These are phyloP conservation scores for Pteruthius melanotis DNA, from an alignment of 2,113 vertebrate genomes.

Conservation along the genomic window DNA sequence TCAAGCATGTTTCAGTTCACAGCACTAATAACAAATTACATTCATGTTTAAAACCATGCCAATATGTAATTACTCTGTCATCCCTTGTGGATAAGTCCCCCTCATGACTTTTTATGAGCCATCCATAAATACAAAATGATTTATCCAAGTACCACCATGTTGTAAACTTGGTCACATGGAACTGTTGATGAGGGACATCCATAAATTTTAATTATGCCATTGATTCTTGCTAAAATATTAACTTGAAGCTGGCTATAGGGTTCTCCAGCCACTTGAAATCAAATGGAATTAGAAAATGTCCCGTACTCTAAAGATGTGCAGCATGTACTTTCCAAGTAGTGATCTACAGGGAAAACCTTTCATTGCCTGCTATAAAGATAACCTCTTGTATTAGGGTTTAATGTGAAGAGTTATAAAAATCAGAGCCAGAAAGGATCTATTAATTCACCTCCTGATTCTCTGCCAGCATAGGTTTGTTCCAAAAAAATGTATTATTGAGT, in stretches of 20 bases:
- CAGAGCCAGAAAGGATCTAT: conserved; percentile 43
- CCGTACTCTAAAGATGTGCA: background rate
- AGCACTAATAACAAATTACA: background rate
- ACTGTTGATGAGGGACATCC: background rate
- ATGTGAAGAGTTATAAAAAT: conserved; percentile 37
- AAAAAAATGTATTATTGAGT: conserved; percentile 32
- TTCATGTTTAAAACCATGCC: background rate
- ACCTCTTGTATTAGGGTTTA: conserved; percentile 22
- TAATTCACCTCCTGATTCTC: conserved; percentile 44
- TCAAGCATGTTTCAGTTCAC: background rate
- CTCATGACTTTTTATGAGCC: background rate
- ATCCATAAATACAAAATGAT: conserved; percentile 33
- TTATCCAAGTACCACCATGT: background rate
- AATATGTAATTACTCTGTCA: conserved; percentile 13
- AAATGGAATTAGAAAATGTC: conserved; percentile 18
- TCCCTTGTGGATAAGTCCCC: background rate
- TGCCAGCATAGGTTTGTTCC: conserved; percentile 24
- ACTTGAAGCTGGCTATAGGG: conserved; percentile 1
- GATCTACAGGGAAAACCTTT: conserved; percentile 30
- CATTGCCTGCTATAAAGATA: conserved; percentile 51
- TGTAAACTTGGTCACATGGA: conserved; percentile 18
- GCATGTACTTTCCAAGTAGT: conserved; percentile 18
- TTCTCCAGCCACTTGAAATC: conserved; percentile 16
- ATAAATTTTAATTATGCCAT: conserved; percentile 47
- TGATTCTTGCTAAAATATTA: conserved; percentile 47